phyloP scores from a whole-genome alignment of 1,140 invertebrate species.

The Aphelinus atriplicis region DNA sequence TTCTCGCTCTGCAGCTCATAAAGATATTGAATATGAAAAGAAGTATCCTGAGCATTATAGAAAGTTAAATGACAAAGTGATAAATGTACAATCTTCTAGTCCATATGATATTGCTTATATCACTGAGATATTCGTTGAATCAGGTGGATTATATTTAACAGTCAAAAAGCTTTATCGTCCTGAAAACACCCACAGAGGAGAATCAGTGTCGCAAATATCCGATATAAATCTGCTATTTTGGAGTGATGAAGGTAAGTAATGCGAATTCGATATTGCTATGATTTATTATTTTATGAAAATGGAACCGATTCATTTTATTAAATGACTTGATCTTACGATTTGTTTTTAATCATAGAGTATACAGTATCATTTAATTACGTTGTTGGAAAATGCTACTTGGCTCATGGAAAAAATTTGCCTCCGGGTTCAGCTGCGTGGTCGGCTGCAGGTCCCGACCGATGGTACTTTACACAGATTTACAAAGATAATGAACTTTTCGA shows the following conservation, averaged over 20 bases:
- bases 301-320: background rate
- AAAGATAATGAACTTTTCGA: background rate
- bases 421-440: slow-evolving; percentile 70
- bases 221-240: slow-evolving; percentile 83
- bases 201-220: slow-evolving; percentile 66
- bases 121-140: slow-evolving; percentile 67
- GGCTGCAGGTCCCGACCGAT: slow-evolving; percentile 72
- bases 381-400: slow-evolving; percentile 72
- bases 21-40: slow-evolving; percentile 71
- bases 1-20: background rate
- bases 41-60: slow-evolving; percentile 80
- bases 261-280: background rate
- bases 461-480: slow-evolving; percentile 75
- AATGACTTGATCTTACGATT: background rate
- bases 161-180: slow-evolving; percentile 81
- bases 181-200: slow-evolving; percentile 76
- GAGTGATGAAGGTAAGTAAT: slow-evolving; percentile 74
- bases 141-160: slow-evolving; percentile 64
- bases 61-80: background rate
- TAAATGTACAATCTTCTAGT: too few species aligned
- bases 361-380: slow-evolving; percentile 51
- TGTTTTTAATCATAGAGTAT: slow-evolving; percentile 16
- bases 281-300: background rate
- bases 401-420: slow-evolving; percentile 68
- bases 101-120: slow-evolving; percentile 81